Conservation (phyloP, 2,113 vertebrate species). For the Scomber colias region DNA sequence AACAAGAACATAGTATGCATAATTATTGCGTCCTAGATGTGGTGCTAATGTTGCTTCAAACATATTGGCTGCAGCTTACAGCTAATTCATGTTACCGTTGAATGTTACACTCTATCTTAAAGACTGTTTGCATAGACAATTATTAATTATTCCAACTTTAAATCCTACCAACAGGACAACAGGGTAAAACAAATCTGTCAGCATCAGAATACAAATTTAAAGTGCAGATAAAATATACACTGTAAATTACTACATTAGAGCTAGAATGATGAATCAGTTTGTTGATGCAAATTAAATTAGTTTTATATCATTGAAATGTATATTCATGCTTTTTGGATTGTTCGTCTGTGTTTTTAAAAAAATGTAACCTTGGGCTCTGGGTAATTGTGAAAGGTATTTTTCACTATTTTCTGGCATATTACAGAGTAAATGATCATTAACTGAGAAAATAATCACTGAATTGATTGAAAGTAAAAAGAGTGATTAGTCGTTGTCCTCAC, state of each 20-base stretch:
- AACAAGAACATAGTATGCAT: conserved; percentile 54
- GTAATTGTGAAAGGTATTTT: neutral
- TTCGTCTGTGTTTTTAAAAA: neutral
- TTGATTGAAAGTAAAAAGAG: neutral
- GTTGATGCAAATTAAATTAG: no score
- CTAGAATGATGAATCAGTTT: neutral
- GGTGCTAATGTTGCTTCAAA: conserved; percentile 24
- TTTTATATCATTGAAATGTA: conserved; percentile 15
- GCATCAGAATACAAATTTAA: neutral
- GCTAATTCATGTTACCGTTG: conserved; percentile 4
- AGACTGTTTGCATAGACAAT: neutral
- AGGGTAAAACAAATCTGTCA: neutral
- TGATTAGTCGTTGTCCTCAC: no score
- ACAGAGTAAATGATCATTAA: neutral
- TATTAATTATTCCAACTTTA: neutral
- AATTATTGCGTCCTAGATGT: conserved; percentile 66
- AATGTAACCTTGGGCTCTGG: neutral
- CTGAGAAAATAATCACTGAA: neutral
- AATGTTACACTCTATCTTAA: conserved; percentile 13
- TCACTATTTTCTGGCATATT: neutral
- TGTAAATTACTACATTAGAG: neutral
- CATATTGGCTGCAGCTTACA: neutral
- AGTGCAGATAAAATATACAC: neutral
- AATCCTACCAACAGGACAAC: neutral
- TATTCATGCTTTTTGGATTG: neutral